A percentile compares a stretch with the other conserved stretches of the same genome.
Conservation (phyloP, 2,888 invertebrate genomes). For the Opisthograptis luteolata region DNA sequence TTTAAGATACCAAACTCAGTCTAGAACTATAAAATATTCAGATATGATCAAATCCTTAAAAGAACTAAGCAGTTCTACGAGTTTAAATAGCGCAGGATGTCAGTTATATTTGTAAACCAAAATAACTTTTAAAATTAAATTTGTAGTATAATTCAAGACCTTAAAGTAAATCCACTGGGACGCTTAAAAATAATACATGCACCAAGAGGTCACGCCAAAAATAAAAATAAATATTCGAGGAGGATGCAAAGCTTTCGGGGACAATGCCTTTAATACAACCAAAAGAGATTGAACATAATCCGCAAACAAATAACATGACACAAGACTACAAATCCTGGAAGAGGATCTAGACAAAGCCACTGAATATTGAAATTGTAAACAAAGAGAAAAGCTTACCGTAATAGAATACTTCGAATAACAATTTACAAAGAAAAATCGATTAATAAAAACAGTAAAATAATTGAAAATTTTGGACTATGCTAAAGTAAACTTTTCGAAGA, state of each 20-base stretch:
- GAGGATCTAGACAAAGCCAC: constrained; percentile 66
- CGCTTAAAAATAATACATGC: constrained; percentile 77
- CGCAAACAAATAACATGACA: constrained; percentile 70
- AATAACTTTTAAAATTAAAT: constrained; percentile 50
- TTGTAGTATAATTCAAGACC: constrained; percentile 51
- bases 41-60: constrained; percentile 54
- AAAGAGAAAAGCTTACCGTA: constrained; percentile 69
- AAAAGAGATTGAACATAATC: constrained; percentile 73
- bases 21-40: constrained; percentile 52
- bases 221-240: constrained; percentile 65
- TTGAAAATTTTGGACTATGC: constrained; percentile 48
- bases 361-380: constrained; percentile 53
- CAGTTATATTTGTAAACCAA: constrained; percentile 51
- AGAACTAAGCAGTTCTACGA: constrained; percentile 75
- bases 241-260: constrained; percentile 84
- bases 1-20: constrained; percentile 50
- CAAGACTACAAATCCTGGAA: constrained; percentile 63
- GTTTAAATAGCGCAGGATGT: constrained; percentile 57
- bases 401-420: constrained; percentile 59
- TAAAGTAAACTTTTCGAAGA: constrained; percentile 55
- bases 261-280: constrained; percentile 84
- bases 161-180: constrained; percentile 53
- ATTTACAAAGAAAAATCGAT: constrained; percentile 55
- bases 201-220: constrained; percentile 85
- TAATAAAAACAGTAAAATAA: constrained; percentile 56